Evolutionary conservation across 2,797 vertebrate species (phyloP), one percentile per base, ranked within the genome.

Genomic region (Malurus leucopterus): DNA sequence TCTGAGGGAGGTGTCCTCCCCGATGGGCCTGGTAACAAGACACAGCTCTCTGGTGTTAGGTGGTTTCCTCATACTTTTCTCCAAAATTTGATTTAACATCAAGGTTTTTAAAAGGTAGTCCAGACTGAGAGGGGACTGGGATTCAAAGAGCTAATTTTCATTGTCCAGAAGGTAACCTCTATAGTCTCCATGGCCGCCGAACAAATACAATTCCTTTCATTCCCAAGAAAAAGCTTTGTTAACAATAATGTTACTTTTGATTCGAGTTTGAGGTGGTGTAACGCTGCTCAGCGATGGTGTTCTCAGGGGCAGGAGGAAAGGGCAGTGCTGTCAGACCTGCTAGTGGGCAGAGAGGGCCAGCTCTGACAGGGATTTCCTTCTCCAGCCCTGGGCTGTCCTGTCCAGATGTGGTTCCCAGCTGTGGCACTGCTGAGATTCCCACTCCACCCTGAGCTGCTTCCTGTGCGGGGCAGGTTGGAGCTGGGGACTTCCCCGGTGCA

Each of bases 311-410:
- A 46, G 27, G 43, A 57, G 27, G 13, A 47, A 29, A 44, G 54
- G 83, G 22, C 90, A 72, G 29, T 0, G 0, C 34, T 26, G 65
- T 30, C 15, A 29, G 49, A 22, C 36, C 17, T 0, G 0, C 51
- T 15, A 12, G 13, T 6, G 41, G 44, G 61, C 61, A 68, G 53
- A 30, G 55, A 27, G 38, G 69, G 15, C 15, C 32, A n/a, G 50
- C 38, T 55, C 46, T 2, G 10, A 40, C 0, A 0, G 24, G 24
- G 74, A 13, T 27, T 47, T 29, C 1, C 29, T 20, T 11, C 43
- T 20, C n/a, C 32, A 32, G 4, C 46, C 17, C n/a, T 0, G 1
- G 20, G 38, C 47, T 67, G 21, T 62, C 57, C 49, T 47, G 38
- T 0, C 8, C 69, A 43, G 62, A 14, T 1, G 0, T 11, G 11